phyloP scores from a whole-genome alignment of 2,797 vertebrate genomes.

The Paedocypris micromegethes region DNA sequence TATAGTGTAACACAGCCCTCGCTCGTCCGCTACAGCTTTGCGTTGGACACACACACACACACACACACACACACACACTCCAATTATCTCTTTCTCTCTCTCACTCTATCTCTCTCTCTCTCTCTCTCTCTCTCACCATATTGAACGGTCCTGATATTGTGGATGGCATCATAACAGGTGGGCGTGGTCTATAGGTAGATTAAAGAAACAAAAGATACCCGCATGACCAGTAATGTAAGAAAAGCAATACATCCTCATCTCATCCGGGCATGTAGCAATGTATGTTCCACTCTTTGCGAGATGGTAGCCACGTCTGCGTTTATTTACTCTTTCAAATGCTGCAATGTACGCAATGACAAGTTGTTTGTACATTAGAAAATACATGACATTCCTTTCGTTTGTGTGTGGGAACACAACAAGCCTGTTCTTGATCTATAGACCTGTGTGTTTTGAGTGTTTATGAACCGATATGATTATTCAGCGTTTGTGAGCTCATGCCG shows the following conservation, averaged over 20 bases:
- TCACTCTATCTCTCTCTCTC: background rate
- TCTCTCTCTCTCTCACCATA: slow-evolving; percentile 5
- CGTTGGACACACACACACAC: slow-evolving; percentile 13
- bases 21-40: slow-evolving; percentile 8
- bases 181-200: slow-evolving; percentile 11
- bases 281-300: slow-evolving; percentile 27
- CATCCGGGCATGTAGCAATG: slow-evolving; percentile 44
- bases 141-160: slow-evolving; percentile 15
- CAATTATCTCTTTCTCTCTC: background rate
- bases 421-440: slow-evolving; percentile 43
- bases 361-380: slow-evolving; percentile 36
- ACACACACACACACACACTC: slow-evolving; percentile 11
- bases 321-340: slow-evolving; percentile 43
- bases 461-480: slow-evolving; percentile 39
- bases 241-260: slow-evolving; percentile 36
- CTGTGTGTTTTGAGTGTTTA: slow-evolving; percentile 28
- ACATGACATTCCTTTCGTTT: slow-evolving; percentile 48
- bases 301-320: slow-evolving; percentile 20
- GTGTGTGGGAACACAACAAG: slow-evolving; percentile 29
- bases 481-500: slow-evolving; percentile 28
- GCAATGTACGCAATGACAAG: slow-evolving; percentile 34
- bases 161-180: slow-evolving; percentile 14
- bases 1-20: slow-evolving; percentile 31
- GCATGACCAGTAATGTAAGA: slow-evolving; percentile 38
- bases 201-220: slow-evolving; percentile 3